Evolutionary conservation across 2,113 vertebrate genomes (phyloP).

Genomic region (Tor tambroides): DNA sequence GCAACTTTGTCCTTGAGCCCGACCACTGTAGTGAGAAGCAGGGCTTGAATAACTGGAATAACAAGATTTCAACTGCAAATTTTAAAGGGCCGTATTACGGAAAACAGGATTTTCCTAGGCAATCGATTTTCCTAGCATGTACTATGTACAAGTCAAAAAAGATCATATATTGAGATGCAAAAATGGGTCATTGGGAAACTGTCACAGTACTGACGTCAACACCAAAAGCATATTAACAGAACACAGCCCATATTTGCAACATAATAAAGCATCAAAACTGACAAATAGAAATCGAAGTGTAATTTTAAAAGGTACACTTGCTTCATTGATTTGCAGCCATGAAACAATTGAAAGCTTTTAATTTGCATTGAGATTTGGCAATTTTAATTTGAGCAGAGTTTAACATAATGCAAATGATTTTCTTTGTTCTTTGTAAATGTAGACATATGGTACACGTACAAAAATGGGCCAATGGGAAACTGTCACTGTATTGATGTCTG

Average conservation of each 20-base stretch:
- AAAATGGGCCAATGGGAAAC: not conserved
- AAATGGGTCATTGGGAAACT: not conserved
- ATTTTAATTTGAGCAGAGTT: not conserved
- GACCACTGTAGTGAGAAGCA: not conserved
- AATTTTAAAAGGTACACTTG: not conserved
- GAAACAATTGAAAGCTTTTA: not conserved
- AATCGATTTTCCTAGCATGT: no score
- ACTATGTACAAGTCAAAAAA: not conserved
- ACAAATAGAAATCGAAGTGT: not conserved
- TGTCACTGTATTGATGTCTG: not conserved
- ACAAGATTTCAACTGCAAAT: not conserved
- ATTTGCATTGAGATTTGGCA: not conserved
- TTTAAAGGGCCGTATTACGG: not conserved
- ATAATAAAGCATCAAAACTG: no score
- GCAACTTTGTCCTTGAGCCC: slow-evolving; percentile 14
- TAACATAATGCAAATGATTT: not conserved
- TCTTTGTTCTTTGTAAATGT: not conserved
- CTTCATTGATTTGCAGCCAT: not conserved
- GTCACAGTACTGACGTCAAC: not conserved
- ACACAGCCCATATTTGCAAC: not conserved
- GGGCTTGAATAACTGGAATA: slow-evolving; percentile 3
- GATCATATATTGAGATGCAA: not conserved
- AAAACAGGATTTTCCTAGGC: not conserved
- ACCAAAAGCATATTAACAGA: not conserved
- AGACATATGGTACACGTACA: not conserved